A percentile compares a stretch with the other conserved stretches of the same genome.
phyloP scores from a whole-genome alignment of 2,888 invertebrate species.

The Scaptomyza cyrtandrae region DNA sequence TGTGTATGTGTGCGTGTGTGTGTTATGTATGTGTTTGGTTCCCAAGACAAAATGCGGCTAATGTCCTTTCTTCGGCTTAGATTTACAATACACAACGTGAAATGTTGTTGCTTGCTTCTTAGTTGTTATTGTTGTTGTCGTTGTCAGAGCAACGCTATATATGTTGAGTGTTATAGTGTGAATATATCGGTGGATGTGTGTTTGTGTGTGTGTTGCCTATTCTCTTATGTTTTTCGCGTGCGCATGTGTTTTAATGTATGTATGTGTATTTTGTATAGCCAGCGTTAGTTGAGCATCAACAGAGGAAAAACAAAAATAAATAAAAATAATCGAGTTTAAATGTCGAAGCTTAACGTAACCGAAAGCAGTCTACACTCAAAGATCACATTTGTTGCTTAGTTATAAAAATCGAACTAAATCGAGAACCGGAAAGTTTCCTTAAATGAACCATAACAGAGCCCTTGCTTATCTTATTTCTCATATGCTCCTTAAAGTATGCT shows the following conservation, averaged over 20 bases:
- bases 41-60: conserved; percentile 79
- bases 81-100: conserved; percentile 70
- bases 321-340: neutral
- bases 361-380: too few species aligned
- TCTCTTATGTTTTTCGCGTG: conserved; percentile 22
- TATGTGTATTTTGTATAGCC: conserved; percentile 37
- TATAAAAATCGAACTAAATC: too few species aligned
- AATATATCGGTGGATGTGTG: conserved; percentile 4
- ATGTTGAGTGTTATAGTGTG: conserved; percentile 18
- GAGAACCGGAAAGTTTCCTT: too few species aligned
- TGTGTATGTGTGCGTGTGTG: conserved; percentile 36
- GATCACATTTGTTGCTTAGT: too few species aligned
- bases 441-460: too few species aligned
- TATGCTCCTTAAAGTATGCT: neutral
- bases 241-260: conserved; percentile 1
- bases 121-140: conserved; percentile 27
- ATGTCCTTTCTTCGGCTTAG: conserved; percentile 70
- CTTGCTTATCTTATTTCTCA: too few species aligned
- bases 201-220: neutral
- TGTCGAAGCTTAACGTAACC: neutral
- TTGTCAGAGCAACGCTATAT: too few species aligned
- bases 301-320: too few species aligned
- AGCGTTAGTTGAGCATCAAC: conserved; percentile 34
- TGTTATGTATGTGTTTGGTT: conserved; percentile 39
- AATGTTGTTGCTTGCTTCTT: conserved; percentile 51